A percentile compares a stretch with the other conserved stretches of the same genome.
Evolutionary conservation across 2,797 vertebrate genomes (phyloP).

Genomic region (Myripristis jacobus): DNA sequence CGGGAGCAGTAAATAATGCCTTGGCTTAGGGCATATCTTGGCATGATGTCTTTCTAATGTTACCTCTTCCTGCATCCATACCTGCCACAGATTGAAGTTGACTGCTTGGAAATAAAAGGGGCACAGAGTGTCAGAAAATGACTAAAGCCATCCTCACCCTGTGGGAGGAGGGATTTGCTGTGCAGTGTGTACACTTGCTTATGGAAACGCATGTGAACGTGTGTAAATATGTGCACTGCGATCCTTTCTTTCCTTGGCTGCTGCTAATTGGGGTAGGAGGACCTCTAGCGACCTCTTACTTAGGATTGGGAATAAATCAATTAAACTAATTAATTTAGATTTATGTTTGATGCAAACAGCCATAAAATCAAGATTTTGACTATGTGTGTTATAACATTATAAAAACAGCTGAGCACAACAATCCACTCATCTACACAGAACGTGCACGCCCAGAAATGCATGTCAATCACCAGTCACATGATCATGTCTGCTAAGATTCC

Average conservation of each 20-base stretch:
- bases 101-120: conserved; percentile 77
- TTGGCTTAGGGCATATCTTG: conserved; percentile 66
- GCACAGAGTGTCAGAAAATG: conserved; percentile 59
- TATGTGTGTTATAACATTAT: too few relatives aligned
- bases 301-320: too few relatives aligned
- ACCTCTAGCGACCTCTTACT: conserved; percentile 52
- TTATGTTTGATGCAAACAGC: too few relatives aligned
- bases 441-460: too few relatives aligned
- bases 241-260: conserved; percentile 29
- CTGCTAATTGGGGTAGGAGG: conserved; percentile 66
- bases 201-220: background rate
- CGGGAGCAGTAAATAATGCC: conserved; percentile 73
- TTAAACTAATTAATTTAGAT: too few relatives aligned
- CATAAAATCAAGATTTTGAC: too few relatives aligned
- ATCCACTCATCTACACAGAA: too few relatives aligned
- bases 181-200: conserved; percentile 6
- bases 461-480: too few relatives aligned
- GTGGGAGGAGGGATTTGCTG: background rate
- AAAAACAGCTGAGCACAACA: too few relatives aligned
- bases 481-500: too few relatives aligned
- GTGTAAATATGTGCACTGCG: background rate
- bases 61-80: conserved; percentile 65
- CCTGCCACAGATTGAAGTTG: conserved; percentile 70
- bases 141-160: conserved; percentile 45
- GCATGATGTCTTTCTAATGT: conserved; percentile 67